phyloP scores from a whole-genome alignment of 2,797 vertebrate genomes.

The Pipistrellus kuhlii region DNA sequence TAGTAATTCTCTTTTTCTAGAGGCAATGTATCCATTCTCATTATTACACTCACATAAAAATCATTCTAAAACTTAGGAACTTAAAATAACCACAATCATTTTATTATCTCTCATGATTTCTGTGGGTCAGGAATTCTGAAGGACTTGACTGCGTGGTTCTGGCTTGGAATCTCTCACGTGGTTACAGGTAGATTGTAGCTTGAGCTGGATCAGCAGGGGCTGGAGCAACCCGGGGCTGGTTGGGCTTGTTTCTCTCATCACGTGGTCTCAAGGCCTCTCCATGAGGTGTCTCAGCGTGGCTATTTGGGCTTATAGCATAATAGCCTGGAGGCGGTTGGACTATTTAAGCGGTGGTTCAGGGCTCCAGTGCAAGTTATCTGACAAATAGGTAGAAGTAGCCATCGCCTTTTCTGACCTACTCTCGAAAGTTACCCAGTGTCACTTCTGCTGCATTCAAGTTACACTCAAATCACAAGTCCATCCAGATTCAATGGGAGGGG shows the following conservation, averaged over 20 bases:
- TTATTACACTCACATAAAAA: not conserved
- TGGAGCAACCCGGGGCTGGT: not conserved
- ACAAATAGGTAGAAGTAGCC: not conserved
- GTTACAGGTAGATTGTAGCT: conserved; percentile 2
- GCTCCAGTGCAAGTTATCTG: not conserved
- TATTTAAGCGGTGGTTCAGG: conserved; percentile 40
- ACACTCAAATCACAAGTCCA: not conserved
- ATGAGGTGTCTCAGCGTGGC: not conserved
- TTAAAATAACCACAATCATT: conserved; percentile 47
- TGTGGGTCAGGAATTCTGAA: conserved; percentile 30
- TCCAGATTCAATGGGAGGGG: not conserved
- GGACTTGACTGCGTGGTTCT: conserved; percentile 26
- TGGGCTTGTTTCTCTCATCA: not conserved
- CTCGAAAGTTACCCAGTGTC: not conserved
- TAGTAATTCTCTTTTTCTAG: conserved; percentile 2
- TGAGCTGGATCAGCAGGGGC: not conserved
- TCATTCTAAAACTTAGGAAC: not conserved
- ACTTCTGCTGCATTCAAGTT: not conserved
- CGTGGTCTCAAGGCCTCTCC: not conserved
- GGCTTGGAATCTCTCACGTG: not conserved
- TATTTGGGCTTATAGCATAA: not conserved
- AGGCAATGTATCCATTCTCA: not conserved
- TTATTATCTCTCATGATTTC: conserved; percentile 52
- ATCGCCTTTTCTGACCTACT: not conserved
- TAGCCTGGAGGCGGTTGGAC: not conserved